Evolutionary conservation across 2,113 vertebrate genomes (phyloP).

Genomic region (Cyprinus carpio): DNA sequence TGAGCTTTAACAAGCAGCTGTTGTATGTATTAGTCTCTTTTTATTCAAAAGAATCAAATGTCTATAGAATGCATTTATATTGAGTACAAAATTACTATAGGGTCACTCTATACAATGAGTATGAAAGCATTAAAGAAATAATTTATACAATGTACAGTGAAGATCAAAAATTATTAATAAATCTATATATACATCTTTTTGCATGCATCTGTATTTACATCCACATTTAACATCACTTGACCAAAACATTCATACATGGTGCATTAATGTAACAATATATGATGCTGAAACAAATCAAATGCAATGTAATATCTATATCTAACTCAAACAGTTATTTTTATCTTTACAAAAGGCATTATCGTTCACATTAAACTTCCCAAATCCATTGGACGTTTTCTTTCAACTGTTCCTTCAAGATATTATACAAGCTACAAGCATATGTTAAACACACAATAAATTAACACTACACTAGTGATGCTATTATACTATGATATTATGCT

Average conservation of each 20-base stretch:
- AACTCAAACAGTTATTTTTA: background rate
- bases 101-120: slow-evolving; percentile 11
- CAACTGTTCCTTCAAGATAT: background rate
- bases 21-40: background rate
- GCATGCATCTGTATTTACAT: slow-evolving; percentile 39
- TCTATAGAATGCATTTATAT: slow-evolving; percentile 5
- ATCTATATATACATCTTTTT: slow-evolving; percentile 23
- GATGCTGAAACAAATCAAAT: slow-evolving; percentile 1
- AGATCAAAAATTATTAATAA: background rate
- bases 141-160: slow-evolving; percentile 41
- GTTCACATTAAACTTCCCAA: background rate
- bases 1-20: background rate
- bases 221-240: background rate
- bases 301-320: background rate
- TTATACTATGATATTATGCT: slow-evolving; percentile 23
- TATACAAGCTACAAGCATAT: slow-evolving; percentile 9
- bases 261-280: background rate
- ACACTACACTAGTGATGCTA: background rate
- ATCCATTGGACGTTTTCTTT: too few relatives aligned
- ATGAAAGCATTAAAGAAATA: slow-evolving; percentile 14
- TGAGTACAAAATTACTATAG: background rate
- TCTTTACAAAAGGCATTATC: background rate
- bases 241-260: background rate
- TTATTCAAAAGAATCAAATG: background rate
- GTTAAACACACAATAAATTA: slow-evolving; percentile 49